Base-by-base conservation (phyloP, 2,888 invertebrate genomes). In the Chrysomela aeneicollis region DNA sequence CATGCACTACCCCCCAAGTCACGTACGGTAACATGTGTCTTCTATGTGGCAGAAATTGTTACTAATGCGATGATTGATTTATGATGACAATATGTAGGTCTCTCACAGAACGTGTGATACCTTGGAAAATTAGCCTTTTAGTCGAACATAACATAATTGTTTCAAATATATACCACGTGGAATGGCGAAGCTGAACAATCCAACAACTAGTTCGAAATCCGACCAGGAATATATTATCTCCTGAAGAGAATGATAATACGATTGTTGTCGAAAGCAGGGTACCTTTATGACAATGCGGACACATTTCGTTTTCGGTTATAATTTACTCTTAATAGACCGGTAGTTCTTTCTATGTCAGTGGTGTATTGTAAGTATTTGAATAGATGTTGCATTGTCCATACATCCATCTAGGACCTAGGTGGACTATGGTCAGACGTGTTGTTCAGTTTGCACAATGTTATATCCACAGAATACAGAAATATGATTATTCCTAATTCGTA, bases 1-100 rank as follows among this genome's bases (percentile, higher is more conserved):
- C 63, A 61, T 57, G 63, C 30, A 51, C 63, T 66, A 66, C 60
- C 66, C 63, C 66, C 66, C 61, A 63, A 63, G 66, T 46, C 47
- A 65, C 57, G 66, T 62, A 59, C 62, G 32, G 51, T 52, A 52
- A 59, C 66, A 64, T 60, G 59, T 63, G 66, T 62, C 59, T 62
- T 59, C 50, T 59, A 66, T 61, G 42, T 57, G 60, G 49, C 58
- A 42, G 53, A 66, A 66, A 61, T 42, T 42, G 42, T 42, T 4
- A 15, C 42, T 42, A 3, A 15, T 15, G 10, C 2, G 42, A 4
- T 42, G 42, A 42, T 42, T 42, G 8, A 42, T 42, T 42, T 3
- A 26, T 26, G 26, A 26, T 26, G 26, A 26, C 26, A 26, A 26
- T 26, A 26, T 26, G 26, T 26, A 26, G 26, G 26, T 26, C 26